Conservation (phyloP, 2,797 vertebrate species). For the Peromyscus attwateri region DNA sequence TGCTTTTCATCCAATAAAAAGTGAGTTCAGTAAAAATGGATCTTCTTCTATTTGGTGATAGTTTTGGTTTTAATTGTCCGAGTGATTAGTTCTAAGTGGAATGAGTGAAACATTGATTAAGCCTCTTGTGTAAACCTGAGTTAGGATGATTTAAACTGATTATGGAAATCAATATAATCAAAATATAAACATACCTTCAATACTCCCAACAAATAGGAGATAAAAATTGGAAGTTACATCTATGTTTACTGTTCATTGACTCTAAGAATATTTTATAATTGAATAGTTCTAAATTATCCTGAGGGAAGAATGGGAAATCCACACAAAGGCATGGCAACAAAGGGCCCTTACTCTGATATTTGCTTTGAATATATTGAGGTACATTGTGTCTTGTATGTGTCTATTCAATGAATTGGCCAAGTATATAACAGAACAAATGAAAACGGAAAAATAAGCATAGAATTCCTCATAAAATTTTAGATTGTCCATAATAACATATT, state of each 20-base stretch:
- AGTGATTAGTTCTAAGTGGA: background rate
- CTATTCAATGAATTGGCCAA: background rate
- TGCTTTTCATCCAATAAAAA: background rate
- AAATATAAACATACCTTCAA: background rate
- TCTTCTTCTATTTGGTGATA: background rate
- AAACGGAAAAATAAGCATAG: background rate
- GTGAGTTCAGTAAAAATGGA: background rate
- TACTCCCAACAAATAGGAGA: background rate
- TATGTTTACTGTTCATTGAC: background rate
- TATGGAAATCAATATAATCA: background rate
- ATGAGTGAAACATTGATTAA: background rate
- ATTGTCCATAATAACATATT: background rate
- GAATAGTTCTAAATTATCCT: background rate
- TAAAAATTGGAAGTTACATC: background rate
- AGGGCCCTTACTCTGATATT: rapidly evolving
- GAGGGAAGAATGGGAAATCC: background rate
- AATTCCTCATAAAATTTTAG: background rate
- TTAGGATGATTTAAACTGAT: conserved; percentile 28
- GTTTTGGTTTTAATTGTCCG: background rate
- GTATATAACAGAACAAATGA: background rate
- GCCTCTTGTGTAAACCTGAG: background rate
- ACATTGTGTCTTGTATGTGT: background rate
- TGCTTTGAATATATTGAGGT: background rate
- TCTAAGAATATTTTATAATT: background rate
- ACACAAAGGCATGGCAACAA: background rate